phyloP scores from a whole-genome alignment of 2,888 invertebrate genomes.

The Macrophya alboannulata region DNA sequence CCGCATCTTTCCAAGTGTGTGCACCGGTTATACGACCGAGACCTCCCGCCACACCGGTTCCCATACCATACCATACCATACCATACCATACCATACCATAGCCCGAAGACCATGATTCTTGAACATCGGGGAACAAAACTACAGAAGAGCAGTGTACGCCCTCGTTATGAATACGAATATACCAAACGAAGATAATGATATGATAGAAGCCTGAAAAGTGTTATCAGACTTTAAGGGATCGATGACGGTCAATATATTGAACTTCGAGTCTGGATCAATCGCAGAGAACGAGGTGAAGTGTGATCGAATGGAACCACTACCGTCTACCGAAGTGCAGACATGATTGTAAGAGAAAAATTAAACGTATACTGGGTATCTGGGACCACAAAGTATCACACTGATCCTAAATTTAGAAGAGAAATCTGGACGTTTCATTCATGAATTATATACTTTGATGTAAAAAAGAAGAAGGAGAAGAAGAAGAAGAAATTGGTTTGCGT shows the following conservation, averaged over 20 bases:
- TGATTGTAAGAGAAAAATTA: neutral
- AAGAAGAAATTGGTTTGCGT: neutral
- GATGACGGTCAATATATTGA: neutral
- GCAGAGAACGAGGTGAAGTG: neutral
- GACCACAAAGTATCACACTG: slow-evolving; percentile 26
- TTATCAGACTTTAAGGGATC: neutral
- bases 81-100: neutral
- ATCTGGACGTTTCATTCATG: slow-evolving; percentile 23
- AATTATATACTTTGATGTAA: neutral
- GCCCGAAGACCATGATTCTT: slow-evolving; percentile 14
- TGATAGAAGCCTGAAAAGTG: neutral
- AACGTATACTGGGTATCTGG: slow-evolving; percentile 14
- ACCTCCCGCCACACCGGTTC: slow-evolving; percentile 55
- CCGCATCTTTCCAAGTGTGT: slow-evolving; percentile 46
- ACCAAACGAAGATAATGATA: slow-evolving; percentile 15
- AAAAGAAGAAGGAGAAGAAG: neutral
- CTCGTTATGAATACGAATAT: slow-evolving; percentile 37
- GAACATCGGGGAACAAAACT: slow-evolving; percentile 2
- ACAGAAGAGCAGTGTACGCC: slow-evolving; percentile 13
- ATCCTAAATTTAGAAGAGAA: neutral
- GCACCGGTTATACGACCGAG: slow-evolving; percentile 53
- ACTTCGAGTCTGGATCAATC: neutral
- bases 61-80: slow-evolving; percentile 14
- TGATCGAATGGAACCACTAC: slow-evolving; percentile 52
- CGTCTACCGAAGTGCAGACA: slow-evolving; percentile 62